phyloP scores from a whole-genome alignment of 2,888 invertebrate genomes.

The Eledona agricola region DNA sequence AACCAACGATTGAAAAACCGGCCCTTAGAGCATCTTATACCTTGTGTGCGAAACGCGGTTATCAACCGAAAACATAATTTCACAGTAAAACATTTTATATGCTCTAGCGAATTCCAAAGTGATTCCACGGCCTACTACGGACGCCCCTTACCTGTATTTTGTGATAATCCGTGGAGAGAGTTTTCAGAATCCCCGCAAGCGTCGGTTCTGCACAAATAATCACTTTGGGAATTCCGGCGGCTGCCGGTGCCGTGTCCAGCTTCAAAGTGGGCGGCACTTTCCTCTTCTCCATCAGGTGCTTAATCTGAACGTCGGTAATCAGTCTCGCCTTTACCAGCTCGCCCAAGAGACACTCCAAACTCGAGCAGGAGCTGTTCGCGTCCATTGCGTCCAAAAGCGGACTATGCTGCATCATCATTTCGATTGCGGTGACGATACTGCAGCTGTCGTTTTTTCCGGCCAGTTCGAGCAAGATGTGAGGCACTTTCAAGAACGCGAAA shows the following conservation, averaged over 20 bases:
- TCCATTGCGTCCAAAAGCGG: constrained; percentile 90
- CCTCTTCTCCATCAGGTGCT: constrained; percentile 72
- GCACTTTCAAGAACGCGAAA: constrained; percentile 91
- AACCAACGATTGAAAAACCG: too few relatives aligned
- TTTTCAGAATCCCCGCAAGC: constrained; percentile 87
- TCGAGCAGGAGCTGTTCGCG: constrained; percentile 87
- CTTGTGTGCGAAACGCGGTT: too few relatives aligned
- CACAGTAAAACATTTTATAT: too few relatives aligned
- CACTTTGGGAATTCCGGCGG: constrained; percentile 77
- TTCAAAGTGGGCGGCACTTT: constrained; percentile 61
- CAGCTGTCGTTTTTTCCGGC: constrained; percentile 50
- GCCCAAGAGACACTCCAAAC: constrained; percentile 82
- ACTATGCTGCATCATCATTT: constrained; percentile 83
- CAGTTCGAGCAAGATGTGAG: constrained; percentile 72
- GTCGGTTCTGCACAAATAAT: constrained; percentile 90
- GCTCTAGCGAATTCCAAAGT: too few relatives aligned
- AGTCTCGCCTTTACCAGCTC: constrained; percentile 83
- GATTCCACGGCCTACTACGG: too few relatives aligned
- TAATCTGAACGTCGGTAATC: constrained; percentile 79
- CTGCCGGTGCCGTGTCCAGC: constrained; percentile 70
- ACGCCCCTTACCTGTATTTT: constrained; percentile 73
- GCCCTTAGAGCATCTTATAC: too few relatives aligned
- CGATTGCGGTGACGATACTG: constrained; percentile 80
- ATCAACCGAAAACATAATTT: too few relatives aligned
- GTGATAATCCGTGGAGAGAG: constrained; percentile 86